Conservation (phyloP, 2,113 vertebrate species). For the Mixornis gularis region DNA sequence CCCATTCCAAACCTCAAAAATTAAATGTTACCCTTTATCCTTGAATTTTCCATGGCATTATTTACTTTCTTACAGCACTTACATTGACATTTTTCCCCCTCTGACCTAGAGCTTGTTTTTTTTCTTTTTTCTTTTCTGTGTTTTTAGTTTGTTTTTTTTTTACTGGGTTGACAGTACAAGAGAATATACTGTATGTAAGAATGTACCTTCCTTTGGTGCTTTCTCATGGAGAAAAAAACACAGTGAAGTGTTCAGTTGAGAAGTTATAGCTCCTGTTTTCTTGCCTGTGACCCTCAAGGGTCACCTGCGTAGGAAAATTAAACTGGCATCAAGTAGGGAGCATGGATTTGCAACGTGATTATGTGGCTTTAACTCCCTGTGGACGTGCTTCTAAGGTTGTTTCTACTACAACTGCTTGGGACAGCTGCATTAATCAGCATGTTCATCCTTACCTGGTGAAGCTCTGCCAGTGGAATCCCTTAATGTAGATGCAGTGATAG, state of each 20-base stretch:
- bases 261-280: not conserved
- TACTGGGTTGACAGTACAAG: not conserved
- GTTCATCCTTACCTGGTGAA: not conserved
- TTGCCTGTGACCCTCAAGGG: not conserved
- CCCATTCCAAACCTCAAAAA: not conserved
- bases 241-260: not conserved
- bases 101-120: not conserved
- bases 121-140: not conserved
- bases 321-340: not conserved
- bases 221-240: not conserved
- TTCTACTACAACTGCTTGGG: not conserved
- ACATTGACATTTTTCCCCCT: too few relatives aligned
- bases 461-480: not conserved
- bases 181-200: not conserved
- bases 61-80: not conserved
- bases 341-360: constrained; percentile 16
- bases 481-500: not conserved
- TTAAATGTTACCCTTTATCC: not conserved
- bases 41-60: not conserved
- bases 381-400: not conserved
- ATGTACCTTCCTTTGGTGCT: not conserved
- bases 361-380: constrained; percentile 9
- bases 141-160: not conserved
- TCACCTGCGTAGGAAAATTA: constrained; percentile 18
- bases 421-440: constrained; percentile 16